Evolutionary conservation across 2,113 vertebrate species (phyloP), one percentile per base, ranked within the genome.

Genomic region (Mesembrinibis cayennensis): DNA sequence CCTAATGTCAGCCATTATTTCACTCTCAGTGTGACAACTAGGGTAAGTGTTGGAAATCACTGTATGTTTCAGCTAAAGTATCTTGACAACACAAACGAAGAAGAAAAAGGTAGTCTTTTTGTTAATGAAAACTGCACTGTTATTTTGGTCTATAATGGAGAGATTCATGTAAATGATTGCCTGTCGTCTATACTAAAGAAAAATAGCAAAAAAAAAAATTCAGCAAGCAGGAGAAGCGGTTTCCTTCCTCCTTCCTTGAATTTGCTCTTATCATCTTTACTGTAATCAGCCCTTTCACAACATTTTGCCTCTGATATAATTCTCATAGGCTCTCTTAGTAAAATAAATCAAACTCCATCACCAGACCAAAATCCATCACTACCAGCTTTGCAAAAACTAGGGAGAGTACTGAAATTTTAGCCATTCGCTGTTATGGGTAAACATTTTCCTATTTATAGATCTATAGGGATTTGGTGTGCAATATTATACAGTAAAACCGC

Each of bases 1-100:
- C 95, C 95, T 97, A 97, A 98, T 97, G 96, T 97, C 97, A 97
- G 94, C 97, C 97, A 97, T 98, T 98, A 98, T 98, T 98, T 97
- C 94, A 95, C 91, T 98, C 97, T 98, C 96, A 97, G 96, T 97
- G 96, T 98, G 97, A 98, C 97, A 98, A 97, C 96, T 96, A 95
- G 96, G 96, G 95, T 98, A 97, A 98, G 95, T 97, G 96, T 97
- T 94, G 96, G 94, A 98, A 98, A 97, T 97, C 95, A 90, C 95
- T 96, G 93, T 92, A 92, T 96, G 93, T 98, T 98, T 98, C 97
- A 97, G 90, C 86, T 94, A 97, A 97, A 97, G 95, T 97, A 96
- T 97, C 97, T 97, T 98, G 97, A 97, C 97, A 98, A 97, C 95
- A 97, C 97, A 97, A 97, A 96, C 90, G 95, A 95, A 97, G 82